phyloP scores from a whole-genome alignment of 2,113 vertebrate genomes.

The Psilopsiagon aymara region DNA sequence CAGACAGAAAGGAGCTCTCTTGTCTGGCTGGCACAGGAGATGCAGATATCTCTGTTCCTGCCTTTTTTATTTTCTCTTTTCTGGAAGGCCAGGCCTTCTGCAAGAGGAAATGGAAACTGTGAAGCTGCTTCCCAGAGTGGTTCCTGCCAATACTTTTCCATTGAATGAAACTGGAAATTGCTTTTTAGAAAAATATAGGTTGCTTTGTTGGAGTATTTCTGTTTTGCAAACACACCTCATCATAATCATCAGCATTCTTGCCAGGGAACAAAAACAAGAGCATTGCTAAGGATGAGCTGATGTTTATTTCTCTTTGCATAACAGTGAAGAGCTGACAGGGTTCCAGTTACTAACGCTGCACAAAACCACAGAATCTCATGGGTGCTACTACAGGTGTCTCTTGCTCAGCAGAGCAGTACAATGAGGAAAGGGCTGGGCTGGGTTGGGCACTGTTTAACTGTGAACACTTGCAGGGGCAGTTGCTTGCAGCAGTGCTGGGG shows the following conservation, averaged over 20 bases:
- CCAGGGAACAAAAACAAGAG: neutral
- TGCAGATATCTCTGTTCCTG: neutral
- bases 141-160: neutral
- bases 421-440: neutral
- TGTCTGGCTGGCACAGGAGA: neutral
- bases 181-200: neutral
- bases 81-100: neutral
- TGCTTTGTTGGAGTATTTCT: neutral
- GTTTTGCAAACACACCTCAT: neutral
- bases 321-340: neutral
- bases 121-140: neutral
- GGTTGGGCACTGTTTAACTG: accelerated
- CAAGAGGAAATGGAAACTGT: neutral
- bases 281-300: neutral
- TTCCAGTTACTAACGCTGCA: neutral
- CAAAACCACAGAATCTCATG: neutral
- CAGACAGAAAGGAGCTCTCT: neutral
- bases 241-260: neutral
- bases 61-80: neutral
- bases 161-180: neutral
- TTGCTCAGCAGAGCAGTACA: neutral
- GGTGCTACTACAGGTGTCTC: neutral
- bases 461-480: accelerated
- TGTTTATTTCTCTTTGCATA: neutral
- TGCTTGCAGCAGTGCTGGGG: neutral